Evolutionary conservation across 2,797 vertebrate species (phyloP).

Genomic region (Octomys mimax): DNA sequence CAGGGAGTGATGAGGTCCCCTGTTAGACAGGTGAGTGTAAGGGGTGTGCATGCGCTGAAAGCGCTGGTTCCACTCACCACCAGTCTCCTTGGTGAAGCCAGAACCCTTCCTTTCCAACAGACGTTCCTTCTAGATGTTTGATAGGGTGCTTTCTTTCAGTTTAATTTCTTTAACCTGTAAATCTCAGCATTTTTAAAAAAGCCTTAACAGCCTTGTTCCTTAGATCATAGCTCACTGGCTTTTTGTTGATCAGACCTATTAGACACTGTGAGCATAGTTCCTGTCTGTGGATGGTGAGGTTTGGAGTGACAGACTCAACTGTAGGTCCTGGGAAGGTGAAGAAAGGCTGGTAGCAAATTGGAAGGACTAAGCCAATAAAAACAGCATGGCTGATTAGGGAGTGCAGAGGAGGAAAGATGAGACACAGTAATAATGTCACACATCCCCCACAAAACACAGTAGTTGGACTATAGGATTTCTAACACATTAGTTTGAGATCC

Average conservation of each 20-base stretch:
- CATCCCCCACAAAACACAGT: not conserved
- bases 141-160: not conserved
- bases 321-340: not conserved
- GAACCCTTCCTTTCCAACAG: not conserved
- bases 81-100: not conserved
- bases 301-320: not conserved
- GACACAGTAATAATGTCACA: not conserved
- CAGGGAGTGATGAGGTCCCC: not conserved
- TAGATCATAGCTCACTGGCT: not conserved
- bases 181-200: not conserved
- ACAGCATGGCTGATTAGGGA: not conserved
- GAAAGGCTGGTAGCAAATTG: not conserved
- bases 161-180: slow-evolving; percentile 23
- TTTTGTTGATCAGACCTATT: not conserved
- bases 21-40: not conserved
- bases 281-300: not conserved
- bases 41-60: not conserved
- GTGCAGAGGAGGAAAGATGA: not conserved
- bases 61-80: not conserved
- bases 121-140: slow-evolving; percentile 19
- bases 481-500: not conserved
- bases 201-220: not conserved
- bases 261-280: not conserved
- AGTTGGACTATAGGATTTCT: not conserved
- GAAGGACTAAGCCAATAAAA: not conserved